Evolutionary conservation across 2,113 vertebrate genomes (phyloP).

Genomic region (Chaenogobius annularis): DNA sequence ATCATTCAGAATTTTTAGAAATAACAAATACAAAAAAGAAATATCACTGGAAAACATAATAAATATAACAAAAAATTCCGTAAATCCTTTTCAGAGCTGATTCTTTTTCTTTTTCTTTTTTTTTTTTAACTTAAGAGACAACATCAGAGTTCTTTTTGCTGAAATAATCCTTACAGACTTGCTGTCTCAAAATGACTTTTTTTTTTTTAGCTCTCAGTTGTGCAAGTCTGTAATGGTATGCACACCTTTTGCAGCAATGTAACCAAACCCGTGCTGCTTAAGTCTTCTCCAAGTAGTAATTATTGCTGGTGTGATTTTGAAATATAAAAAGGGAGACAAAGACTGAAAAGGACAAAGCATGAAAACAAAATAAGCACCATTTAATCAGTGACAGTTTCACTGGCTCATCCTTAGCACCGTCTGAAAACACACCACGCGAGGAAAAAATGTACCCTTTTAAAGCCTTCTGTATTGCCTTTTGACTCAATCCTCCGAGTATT

Average conservation of each 20-base stretch:
- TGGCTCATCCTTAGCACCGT: constrained; percentile 46
- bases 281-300: constrained; percentile 50
- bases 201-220: constrained; percentile 20
- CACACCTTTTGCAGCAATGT: not conserved
- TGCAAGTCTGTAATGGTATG: constrained; percentile 17
- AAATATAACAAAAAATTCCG: constrained; percentile 68
- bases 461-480: not conserved
- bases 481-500: constrained; percentile 19
- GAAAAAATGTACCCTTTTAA: constrained; percentile 5
- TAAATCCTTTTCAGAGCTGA: constrained; percentile 36
- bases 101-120: too few relatives aligned
- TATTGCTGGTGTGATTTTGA: constrained; percentile 82
- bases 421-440: constrained; percentile 9
- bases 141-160: constrained; percentile 22
- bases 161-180: constrained; percentile 6
- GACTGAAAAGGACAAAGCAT: constrained; percentile 29
- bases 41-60: constrained; percentile 57
- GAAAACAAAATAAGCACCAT: constrained; percentile 74
- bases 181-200: not conserved
- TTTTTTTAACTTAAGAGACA: too few relatives aligned
- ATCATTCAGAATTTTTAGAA: constrained; percentile 74
- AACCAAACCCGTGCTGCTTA: constrained; percentile 37
- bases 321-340: constrained; percentile 43
- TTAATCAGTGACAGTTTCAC: constrained; percentile 44
- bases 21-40: constrained; percentile 52